Evolutionary conservation across 2,113 vertebrate species (phyloP), one percentile per base, ranked within the genome.

Genomic region (Anolis sagrei): DNA sequence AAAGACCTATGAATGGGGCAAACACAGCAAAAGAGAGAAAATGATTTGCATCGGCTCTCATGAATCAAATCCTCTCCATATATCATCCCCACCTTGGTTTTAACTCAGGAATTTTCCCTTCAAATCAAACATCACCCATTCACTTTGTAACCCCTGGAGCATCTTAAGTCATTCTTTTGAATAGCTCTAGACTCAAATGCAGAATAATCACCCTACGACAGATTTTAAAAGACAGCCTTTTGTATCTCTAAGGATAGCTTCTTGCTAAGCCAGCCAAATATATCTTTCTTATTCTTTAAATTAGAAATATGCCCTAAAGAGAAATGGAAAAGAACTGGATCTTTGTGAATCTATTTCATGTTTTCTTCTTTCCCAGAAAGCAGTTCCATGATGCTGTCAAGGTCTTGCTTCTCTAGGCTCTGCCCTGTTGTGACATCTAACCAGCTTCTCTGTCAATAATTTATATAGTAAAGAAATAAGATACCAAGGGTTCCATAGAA

Each of bases 381-480:
- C n/a, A 82, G 44, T 32, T 58, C 13, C 16, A 19, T 27, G 36
- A 48, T 70, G 51, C 39, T 77, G 10, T 62, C 75, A 61, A 32
- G 10, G 36, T 21, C 62, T 36, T 72, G 51, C 51, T 83, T 61
- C 75, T 83, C 39, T 9, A 44, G 16, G n/a, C 54, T 48, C 49
- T 87, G 74, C 54, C 51, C 49, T 73, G 7, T 83, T 69, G 49
- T 82, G 58, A 86, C 49, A 82, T 86, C 64, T 54, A 87, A 77
- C 36, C 49, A 82, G 79, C 21, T 29, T 79, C 51, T 70, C 51
- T 80, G 84, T 72, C 54, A 62, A 77, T 87, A 83, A 73, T 87
- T 70, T 77, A 69, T 85, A 70, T 54, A 44, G 62, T 68, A 39
- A 77, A 86, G 79, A 76, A 86, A 86, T 74, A 69, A 69, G 70